These are phyloP conservation scores for Hymenopus coronatus DNA, from an alignment of 2,888 invertebrate genomes.

Conservation along the genomic window DNA sequence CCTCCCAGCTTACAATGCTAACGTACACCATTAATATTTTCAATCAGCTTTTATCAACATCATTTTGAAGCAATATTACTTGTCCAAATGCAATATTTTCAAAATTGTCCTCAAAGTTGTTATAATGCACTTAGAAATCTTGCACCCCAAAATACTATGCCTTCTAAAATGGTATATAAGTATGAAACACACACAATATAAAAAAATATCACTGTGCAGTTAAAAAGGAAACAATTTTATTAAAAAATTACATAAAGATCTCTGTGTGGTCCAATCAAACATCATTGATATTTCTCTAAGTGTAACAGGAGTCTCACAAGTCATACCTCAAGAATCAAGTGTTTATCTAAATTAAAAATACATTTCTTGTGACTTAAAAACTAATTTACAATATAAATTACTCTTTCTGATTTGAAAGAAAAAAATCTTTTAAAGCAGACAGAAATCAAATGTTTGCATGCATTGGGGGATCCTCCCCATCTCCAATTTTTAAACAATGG, in stretches of 20 bases:
- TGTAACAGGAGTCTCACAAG: background rate
- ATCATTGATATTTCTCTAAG: background rate
- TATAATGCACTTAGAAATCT: no score
- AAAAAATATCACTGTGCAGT: conserved; percentile 15
- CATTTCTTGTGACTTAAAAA: background rate
- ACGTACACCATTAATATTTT: no score
- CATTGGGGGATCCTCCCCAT: background rate
- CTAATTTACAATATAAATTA: background rate
- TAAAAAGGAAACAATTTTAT: conserved; percentile 21
- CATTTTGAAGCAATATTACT: no score
- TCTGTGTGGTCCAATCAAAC: conserved; percentile 15
- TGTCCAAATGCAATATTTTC: no score
- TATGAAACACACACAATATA: background rate
- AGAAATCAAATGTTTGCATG: background rate
- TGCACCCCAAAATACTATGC: no score
- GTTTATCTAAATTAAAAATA: background rate
- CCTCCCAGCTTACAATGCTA: no score
- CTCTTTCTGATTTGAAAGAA: background rate
- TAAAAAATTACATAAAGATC: conserved; percentile 23
- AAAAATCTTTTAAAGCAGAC: background rate
- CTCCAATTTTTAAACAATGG: background rate
- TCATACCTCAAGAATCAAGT: background rate
- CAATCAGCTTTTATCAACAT: no score
- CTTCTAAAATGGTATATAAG: no score
- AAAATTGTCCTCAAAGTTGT: no score